Percentiles rank a stretch among this genome's conserved stretches.
phyloP scores from a whole-genome alignment of 2,888 invertebrate species.

The Tricholauxania praeusta region DNA sequence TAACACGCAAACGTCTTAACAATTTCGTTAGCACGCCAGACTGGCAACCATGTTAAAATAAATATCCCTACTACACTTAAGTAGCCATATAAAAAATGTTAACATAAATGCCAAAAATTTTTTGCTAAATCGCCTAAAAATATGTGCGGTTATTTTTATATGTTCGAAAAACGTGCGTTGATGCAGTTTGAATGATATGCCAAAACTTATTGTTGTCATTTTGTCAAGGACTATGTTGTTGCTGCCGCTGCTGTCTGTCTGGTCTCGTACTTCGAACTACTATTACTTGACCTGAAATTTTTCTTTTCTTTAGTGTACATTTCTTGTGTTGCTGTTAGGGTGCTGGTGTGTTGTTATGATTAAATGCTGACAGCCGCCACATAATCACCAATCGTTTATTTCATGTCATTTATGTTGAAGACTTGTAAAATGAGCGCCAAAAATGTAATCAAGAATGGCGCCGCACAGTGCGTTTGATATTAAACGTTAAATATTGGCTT shows the following conservation, averaged over 20 bases:
- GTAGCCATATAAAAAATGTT: background rate
- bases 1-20: too few relatives aligned
- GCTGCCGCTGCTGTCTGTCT: background rate
- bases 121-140: background rate
- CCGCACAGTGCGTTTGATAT: too few relatives aligned
- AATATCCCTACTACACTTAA: background rate
- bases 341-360: constrained; percentile 16
- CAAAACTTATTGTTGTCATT: background rate
- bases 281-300: too few relatives aligned
- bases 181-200: constrained; percentile 5
- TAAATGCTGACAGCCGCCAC: constrained; percentile 27
- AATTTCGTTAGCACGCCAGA: too few relatives aligned
- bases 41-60: too few relatives aligned
- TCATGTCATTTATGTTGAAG: constrained; percentile 19
- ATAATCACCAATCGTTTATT: constrained; percentile 31
- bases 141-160: constrained; percentile 4
- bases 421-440: constrained; percentile 8
- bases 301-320: too few relatives aligned
- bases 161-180: background rate
- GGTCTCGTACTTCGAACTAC: background rate
- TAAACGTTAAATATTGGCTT: too few relatives aligned
- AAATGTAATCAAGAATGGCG: background rate
- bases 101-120: too few relatives aligned
- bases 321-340: background rate
- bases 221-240: background rate